A percentile compares a stretch with the other conserved stretches of the same genome.
phyloP scores from a whole-genome alignment of 2,113 vertebrate genomes.

The Oenanthe melanoleuca region DNA sequence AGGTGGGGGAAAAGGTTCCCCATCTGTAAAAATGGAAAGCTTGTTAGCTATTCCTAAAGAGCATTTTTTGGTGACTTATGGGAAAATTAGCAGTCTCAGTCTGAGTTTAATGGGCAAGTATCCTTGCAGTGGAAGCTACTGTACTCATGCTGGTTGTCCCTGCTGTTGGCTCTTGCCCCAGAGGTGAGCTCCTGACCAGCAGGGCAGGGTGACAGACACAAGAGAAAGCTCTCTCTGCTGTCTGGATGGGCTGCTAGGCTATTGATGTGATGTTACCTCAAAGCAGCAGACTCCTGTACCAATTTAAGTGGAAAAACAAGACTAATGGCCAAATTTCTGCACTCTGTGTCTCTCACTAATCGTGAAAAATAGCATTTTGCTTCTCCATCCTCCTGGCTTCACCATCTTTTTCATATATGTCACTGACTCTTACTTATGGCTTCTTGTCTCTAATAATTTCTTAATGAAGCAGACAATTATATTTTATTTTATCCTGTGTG shows the following conservation, averaged over 20 bases:
- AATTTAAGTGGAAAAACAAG: neutral
- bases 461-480: neutral
- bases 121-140: neutral
- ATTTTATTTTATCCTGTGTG: neutral
- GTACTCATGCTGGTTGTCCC: neutral
- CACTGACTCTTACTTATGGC: neutral
- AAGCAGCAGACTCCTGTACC: neutral
- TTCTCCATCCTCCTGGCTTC: neutral
- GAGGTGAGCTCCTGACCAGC: neutral
- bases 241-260: neutral
- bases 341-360: neutral
- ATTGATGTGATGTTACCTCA: neutral
- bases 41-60: neutral
- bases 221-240: neutral
- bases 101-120: neutral
- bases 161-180: neutral
- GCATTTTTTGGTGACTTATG: accelerated
- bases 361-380: neutral
- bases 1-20: accelerated
- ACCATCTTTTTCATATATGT: neutral
- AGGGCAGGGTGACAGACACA: accelerated
- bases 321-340: neutral
- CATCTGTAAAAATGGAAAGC: neutral
- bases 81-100: neutral
- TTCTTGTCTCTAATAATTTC: constrained; percentile 3